phyloP scores from a whole-genome alignment of 2,888 invertebrate genomes.

The Lycia hirtaria region DNA sequence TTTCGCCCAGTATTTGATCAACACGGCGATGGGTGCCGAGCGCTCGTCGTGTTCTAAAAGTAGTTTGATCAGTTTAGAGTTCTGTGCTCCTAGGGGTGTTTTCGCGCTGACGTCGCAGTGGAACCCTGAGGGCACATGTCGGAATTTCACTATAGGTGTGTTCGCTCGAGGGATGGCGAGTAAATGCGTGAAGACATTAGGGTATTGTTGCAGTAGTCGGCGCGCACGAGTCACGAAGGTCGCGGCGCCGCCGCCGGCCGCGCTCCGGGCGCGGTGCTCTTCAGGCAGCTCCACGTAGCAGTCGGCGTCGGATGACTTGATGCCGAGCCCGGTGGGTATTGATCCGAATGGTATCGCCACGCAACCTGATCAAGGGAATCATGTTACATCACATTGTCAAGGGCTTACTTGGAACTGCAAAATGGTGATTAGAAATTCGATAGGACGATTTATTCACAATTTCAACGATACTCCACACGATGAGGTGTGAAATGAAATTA shows the following conservation, averaged over 20 bases:
- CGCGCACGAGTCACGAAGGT: conserved; percentile 64
- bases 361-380: conserved; percentile 58
- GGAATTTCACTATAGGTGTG: conserved; percentile 92
- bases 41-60: conserved; percentile 83
- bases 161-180: conserved; percentile 89
- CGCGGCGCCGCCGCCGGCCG: conserved; percentile 36
- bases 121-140: conserved; percentile 85
- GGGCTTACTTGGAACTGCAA: no score
- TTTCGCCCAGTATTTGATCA: conserved; percentile 91
- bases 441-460: no score
- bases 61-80: conserved; percentile 87
- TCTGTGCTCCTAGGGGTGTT: conserved; percentile 88
- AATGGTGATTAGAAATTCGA: no score
- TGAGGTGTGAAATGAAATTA: no score
- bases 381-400: not conserved
- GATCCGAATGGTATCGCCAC: conserved; percentile 88
- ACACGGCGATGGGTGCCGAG: conserved; percentile 85
- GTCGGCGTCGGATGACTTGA: conserved; percentile 90
- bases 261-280: conserved; percentile 33
- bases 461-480: no score
- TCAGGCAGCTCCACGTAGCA: conserved; percentile 85
- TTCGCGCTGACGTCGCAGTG: conserved; percentile 91
- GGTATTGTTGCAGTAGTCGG: conserved; percentile 65
- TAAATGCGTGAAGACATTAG: conserved; percentile 81
- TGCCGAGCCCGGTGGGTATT: conserved; percentile 88